These are phyloP conservation scores for Notolepis coatsorum DNA, from an alignment of 2,797 vertebrate species.

Conservation along the genomic window DNA sequence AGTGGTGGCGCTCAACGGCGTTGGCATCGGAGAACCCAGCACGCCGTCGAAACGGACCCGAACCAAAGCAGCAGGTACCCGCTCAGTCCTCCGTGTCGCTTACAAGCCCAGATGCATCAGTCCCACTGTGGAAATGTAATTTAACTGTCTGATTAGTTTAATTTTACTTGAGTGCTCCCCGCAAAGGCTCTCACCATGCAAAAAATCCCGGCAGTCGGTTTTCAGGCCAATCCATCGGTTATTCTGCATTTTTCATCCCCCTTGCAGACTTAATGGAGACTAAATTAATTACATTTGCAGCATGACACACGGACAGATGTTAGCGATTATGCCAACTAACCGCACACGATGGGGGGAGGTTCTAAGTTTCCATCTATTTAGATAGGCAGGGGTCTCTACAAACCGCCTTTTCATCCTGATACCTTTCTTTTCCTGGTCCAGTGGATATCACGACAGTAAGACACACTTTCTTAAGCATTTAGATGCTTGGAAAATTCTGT, in stretches of 20 bases:
- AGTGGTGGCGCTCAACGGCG: slow-evolving; percentile 87
- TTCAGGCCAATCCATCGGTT: slow-evolving; percentile 43
- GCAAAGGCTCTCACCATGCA: slow-evolving; percentile 47
- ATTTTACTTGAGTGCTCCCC: slow-evolving; percentile 41
- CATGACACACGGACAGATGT: slow-evolving; percentile 28
- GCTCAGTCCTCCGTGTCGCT: slow-evolving; percentile 40
- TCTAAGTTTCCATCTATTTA: slow-evolving; percentile 1
- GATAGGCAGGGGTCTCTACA: neutral
- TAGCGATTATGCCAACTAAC: slow-evolving; percentile 6
- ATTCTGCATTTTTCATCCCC: slow-evolving; percentile 20
- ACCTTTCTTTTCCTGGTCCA: neutral
- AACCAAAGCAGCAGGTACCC: slow-evolving; percentile 88
- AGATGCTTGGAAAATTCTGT: slow-evolving; percentile 24
- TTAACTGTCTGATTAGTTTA: slow-evolving; percentile 64
- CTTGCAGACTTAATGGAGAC: slow-evolving; percentile 40
- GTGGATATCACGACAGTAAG: slow-evolving; percentile 1
- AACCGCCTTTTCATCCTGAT: neutral
- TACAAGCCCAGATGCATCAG: slow-evolving; percentile 55
- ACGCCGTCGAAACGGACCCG: slow-evolving; percentile 82
- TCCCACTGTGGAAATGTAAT: slow-evolving; percentile 61
- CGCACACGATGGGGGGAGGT: neutral
- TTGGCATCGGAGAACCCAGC: slow-evolving; percentile 90
- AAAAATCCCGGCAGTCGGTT: slow-evolving; percentile 32
- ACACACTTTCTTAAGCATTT: slow-evolving; percentile 27
- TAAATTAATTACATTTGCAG: slow-evolving; percentile 22